These are phyloP conservation scores for Hydropsyche betteni DNA, from an alignment of 2,888 invertebrate species.

Conservation along the genomic window DNA sequence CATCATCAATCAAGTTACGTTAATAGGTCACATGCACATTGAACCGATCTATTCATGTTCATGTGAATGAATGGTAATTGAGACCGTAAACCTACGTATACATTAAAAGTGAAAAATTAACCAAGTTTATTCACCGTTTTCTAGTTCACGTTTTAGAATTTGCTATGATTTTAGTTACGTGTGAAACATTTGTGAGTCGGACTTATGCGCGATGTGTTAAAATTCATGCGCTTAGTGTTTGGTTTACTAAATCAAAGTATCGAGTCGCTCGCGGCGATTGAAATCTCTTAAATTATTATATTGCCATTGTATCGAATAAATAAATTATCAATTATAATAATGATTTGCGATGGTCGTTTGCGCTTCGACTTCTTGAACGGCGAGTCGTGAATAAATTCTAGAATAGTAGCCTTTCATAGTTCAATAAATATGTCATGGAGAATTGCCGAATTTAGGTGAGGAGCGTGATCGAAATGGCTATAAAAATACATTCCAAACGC, in stretches of 20 bases:
- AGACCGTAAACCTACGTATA: no score
- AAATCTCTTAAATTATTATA: constrained; percentile 27
- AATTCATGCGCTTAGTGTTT: constrained; percentile 16
- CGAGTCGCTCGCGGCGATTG: constrained; percentile 18
- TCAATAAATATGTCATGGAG: constrained; percentile 26
- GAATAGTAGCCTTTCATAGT: constrained; percentile 28
- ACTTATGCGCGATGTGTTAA: neutral
- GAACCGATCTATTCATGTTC: neutral
- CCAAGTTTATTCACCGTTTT: neutral
- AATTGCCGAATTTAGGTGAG: constrained; percentile 9
- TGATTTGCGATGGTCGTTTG: constrained; percentile 26
- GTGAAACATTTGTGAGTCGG: neutral
- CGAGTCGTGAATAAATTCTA: constrained; percentile 21
- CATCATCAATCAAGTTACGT: constrained; percentile 36
- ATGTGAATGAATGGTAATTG: no score
- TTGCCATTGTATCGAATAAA: constrained; percentile 16
- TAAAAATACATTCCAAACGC: neutral
- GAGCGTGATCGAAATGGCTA: constrained; percentile 19
- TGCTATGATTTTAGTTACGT: neutral
- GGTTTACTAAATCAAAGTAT: constrained; percentile 10
- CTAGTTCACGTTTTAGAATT: neutral
- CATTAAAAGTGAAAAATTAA: neutral
- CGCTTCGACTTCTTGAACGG: constrained; percentile 8
- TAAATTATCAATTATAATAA: constrained; percentile 32
- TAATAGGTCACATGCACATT: constrained; percentile 23